Base-by-base conservation (phyloP, 2,797 vertebrate species). In the Etheostoma nigrum region DNA sequence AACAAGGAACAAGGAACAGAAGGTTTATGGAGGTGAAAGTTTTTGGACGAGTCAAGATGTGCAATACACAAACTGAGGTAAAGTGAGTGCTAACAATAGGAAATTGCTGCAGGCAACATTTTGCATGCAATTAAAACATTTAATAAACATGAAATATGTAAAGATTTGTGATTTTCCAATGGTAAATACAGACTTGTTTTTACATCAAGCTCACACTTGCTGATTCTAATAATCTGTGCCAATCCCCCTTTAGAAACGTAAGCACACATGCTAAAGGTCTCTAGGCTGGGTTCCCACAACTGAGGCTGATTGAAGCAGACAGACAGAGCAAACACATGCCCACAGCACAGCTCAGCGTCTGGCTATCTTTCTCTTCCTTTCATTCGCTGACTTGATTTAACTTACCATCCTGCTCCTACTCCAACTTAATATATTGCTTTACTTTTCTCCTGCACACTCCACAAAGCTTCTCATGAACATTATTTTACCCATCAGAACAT, bases 181-280 rank as follows among this genome's bases (percentile, higher is more conserved):
- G 44, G 51, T 72, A 79, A 81, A 81, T 47, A 63, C 18, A 66
- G 15, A 59, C 61, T 75, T 76, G 57, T 62, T 88, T 80, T 66
- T 69, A 40, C 61, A 68, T 71, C 16, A 36, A 33, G 30, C 57
- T 68, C 60, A 53, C 55, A 59, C 68, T 82, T 67, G 30, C 47
- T 67, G 60, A 64, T 52, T 86, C 65, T 65, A 52, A 70, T 67
- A 78, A 79, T 61, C 64, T 81, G 72, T 79, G 67, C 72, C 78
- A 84, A 72, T 76, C 11, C 53, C 73, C 83, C 81, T 76, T 79
- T 64, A 87, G 86, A 85, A 82, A 87, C 85, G 74, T 76, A 78
- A 86, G 82, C 79, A 66, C 77, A 81, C 86, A 81, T 87, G 77
- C 77, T 90, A 85, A 91, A 86, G 81, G 83, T 90, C 79, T 88